Conservation (phyloP, 1,140 invertebrate genomes). For the Rhopalosiphum maidis region DNA sequence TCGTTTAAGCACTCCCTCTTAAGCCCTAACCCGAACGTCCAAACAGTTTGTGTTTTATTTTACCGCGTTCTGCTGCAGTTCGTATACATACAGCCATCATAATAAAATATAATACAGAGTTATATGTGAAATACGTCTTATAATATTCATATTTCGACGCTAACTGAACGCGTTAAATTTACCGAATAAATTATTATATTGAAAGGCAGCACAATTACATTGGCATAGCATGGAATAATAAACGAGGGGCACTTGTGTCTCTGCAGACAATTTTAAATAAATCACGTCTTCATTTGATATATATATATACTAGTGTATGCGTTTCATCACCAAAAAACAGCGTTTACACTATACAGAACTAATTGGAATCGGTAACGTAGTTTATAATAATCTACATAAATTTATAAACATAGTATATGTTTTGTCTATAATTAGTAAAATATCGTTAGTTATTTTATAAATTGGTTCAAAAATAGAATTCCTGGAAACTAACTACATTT, state of each 20-base stretch:
- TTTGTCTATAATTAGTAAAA: neutral
- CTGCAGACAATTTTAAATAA: neutral
- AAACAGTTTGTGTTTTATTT: neutral
- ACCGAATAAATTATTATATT: neutral
- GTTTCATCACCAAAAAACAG: neutral
- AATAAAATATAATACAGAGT: neutral
- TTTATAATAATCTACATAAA: neutral
- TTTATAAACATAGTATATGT: too few species aligned
- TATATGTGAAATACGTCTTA: neutral
- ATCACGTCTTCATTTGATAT: neutral
- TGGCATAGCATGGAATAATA: neutral
- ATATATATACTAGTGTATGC: too few species aligned
- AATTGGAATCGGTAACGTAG: neutral
- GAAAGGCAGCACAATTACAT: neutral
- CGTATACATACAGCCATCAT: neutral
- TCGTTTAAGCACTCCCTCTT: neutral
- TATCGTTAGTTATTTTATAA: neutral
- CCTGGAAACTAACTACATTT: neutral
- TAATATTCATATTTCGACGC: neutral
- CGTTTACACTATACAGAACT: neutral
- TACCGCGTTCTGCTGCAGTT: neutral
- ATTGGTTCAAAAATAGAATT: neutral
- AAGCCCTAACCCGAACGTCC: too few species aligned
- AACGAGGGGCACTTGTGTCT: neutral
- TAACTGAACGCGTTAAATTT: neutral